Percentiles rank a stretch among this genome's conserved stretches.
phyloP scores from a whole-genome alignment of 2,888 invertebrate genomes.

The Acanthopleura granulata region DNA sequence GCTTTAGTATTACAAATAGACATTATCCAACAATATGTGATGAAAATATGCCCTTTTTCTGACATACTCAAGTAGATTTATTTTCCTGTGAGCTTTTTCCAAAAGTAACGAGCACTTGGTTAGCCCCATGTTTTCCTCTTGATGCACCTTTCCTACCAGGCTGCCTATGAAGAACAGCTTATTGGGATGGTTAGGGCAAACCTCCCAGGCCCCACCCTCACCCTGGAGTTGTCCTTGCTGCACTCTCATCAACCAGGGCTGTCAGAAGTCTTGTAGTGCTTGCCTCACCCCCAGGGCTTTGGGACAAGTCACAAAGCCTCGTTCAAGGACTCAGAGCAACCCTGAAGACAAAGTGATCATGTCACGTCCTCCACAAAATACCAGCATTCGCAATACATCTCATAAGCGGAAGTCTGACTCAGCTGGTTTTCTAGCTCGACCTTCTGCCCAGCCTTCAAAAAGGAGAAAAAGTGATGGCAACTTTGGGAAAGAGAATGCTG shows the following conservation, averaged over 20 bases:
- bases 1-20: no score
- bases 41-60: no score
- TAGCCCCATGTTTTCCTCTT: no score
- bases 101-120: no score
- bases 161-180: slow-evolving; percentile 51
- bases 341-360: background rate
- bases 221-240: slow-evolving; percentile 49
- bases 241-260: slow-evolving; percentile 45
- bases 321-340: background rate
- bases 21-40: no score
- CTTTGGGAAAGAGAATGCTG: background rate
- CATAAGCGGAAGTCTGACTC: background rate
- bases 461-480: background rate
- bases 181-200: slow-evolving; percentile 48
- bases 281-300: slow-evolving; percentile 34
- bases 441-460: slow-evolving; percentile 12
- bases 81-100: no score
- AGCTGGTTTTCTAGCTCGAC: background rate
- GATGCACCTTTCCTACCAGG: slow-evolving; percentile 30
- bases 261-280: slow-evolving; percentile 35
- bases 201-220: slow-evolving; percentile 15
- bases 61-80: no score
- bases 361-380: background rate
- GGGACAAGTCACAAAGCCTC: background rate
- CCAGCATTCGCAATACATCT: no score